phyloP scores from a whole-genome alignment of 2,113 vertebrate genomes.

The Aptenodytes patagonicus region DNA sequence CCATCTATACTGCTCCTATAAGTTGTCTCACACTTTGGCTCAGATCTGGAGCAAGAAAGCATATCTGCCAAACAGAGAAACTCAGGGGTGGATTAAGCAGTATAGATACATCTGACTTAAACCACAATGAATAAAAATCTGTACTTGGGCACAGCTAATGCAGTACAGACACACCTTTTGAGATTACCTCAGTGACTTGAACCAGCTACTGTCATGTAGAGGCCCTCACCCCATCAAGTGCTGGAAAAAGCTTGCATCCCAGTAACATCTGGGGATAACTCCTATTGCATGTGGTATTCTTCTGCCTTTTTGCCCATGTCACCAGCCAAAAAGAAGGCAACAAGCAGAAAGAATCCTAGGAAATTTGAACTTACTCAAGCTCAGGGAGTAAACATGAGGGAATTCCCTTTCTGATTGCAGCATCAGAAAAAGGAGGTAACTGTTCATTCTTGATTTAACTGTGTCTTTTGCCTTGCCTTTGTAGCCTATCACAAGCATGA shows the following conservation, averaged over 20 bases:
- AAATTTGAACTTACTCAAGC: not conserved
- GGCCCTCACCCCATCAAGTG: not conserved
- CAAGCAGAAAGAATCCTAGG: not conserved
- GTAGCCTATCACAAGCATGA: not conserved
- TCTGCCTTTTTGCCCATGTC: not conserved
- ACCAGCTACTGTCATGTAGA: not conserved
- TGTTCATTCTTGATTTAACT: not conserved
- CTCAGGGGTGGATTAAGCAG: not conserved
- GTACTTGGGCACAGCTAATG: not conserved
- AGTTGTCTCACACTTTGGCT: conserved; percentile 15
- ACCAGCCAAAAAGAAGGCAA: not conserved
- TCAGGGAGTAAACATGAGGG: not conserved
- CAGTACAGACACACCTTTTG: not conserved
- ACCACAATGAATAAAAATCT: not conserved
- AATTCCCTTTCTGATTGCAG: not conserved
- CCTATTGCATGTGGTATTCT: not conserved
- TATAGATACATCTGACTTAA: not conserved
- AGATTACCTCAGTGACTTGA: not conserved
- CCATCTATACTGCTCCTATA: not conserved
- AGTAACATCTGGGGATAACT: not conserved
- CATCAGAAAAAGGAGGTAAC: not conserved
- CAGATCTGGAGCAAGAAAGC: not conserved
- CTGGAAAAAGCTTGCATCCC: not conserved
- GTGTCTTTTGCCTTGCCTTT: not conserved
- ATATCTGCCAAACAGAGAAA: not conserved